Conservation (phyloP, 92 coral and sea anemone genomes). For the Anthopleura xanthogrammica region DNA sequence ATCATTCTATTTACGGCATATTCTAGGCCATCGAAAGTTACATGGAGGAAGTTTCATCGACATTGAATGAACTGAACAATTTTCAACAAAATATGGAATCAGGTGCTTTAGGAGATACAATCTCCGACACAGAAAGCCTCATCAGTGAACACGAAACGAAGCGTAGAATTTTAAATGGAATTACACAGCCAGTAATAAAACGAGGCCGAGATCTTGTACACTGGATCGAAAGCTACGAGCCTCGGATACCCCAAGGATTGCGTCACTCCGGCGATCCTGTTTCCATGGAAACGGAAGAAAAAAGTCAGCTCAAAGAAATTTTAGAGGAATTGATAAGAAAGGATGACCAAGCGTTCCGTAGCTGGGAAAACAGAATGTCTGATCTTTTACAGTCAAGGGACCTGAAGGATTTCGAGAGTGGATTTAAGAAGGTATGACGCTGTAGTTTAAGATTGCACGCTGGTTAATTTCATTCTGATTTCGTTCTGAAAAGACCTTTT, state of each 20-base stretch:
- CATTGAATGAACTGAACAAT: conserved; percentile 23
- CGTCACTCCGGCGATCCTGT: conserved; percentile 49
- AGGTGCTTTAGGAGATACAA: conserved; percentile 45
- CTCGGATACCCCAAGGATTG: conserved; percentile 63
- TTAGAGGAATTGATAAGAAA: conserved; percentile 47
- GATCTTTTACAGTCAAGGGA: conserved; percentile 74
- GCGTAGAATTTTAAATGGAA: conserved; percentile 51
- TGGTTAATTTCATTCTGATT: not conserved
- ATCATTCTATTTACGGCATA: too few species aligned
- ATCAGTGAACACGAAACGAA: conserved; percentile 63
- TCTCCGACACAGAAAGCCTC: conserved; percentile 60
- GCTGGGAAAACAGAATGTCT: conserved; percentile 78
- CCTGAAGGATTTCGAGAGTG: conserved; percentile 77
- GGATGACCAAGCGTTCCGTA: conserved; percentile 60
- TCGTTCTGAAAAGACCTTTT: too few species aligned
- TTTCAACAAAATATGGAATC: conserved; percentile 73
- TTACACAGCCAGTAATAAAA: conserved; percentile 59
- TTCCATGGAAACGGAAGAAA: conserved; percentile 67
- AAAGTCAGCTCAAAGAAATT: conserved; percentile 43
- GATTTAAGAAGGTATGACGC: conserved; percentile 70
- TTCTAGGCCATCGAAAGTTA: conserved; percentile 51
- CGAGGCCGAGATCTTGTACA: conserved; percentile 67
- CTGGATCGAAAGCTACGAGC: conserved; percentile 62
- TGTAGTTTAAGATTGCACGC: not conserved
- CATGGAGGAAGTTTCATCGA: conserved; percentile 53